Evolutionary conservation across 2,113 vertebrate species (phyloP).

Genomic region (Sakesphorus luctuosus): DNA sequence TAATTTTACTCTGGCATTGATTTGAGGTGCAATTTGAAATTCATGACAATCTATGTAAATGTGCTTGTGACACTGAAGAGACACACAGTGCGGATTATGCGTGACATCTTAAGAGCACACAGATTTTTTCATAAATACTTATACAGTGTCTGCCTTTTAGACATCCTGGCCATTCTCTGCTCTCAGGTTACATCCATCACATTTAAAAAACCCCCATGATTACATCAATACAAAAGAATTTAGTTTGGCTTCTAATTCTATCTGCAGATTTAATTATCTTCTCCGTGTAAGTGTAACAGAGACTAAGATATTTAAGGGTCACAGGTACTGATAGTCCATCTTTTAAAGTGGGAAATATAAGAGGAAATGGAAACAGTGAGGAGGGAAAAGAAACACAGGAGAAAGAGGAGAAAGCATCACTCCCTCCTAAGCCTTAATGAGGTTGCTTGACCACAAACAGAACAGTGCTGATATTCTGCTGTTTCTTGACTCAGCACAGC

Average conservation of each 20-base stretch:
- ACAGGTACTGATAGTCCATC: background rate
- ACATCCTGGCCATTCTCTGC: slow-evolving; percentile 39
- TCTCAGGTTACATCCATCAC: slow-evolving; percentile 35
- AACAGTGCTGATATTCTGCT: background rate
- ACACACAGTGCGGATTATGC: slow-evolving; percentile 73
- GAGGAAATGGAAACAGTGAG: background rate
- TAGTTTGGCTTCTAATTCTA: slow-evolving; percentile 62
- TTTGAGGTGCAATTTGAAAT: slow-evolving; percentile 78
- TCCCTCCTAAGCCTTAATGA: background rate
- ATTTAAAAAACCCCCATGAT: slow-evolving; percentile 32
- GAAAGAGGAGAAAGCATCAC: background rate
- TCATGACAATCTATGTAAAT: slow-evolving; percentile 80
- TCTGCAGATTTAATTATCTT: slow-evolving; percentile 69
- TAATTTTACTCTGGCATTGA: slow-evolving; percentile 72
- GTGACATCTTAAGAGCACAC: slow-evolving; percentile 78
- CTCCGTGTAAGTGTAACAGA: slow-evolving; percentile 57
- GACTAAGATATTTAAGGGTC: slow-evolving; percentile 26
- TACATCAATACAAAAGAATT: slow-evolving; percentile 52
- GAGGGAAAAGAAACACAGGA: background rate
- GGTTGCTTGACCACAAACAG: background rate
- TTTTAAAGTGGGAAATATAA: background rate
- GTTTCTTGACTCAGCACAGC: background rate
- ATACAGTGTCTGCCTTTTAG: slow-evolving; percentile 73
- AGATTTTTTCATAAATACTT: slow-evolving; percentile 77
- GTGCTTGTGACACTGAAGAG: slow-evolving; percentile 80